Evolutionary conservation across 2,113 vertebrate species (phyloP).

Genomic region (Anolis carolinensis): DNA sequence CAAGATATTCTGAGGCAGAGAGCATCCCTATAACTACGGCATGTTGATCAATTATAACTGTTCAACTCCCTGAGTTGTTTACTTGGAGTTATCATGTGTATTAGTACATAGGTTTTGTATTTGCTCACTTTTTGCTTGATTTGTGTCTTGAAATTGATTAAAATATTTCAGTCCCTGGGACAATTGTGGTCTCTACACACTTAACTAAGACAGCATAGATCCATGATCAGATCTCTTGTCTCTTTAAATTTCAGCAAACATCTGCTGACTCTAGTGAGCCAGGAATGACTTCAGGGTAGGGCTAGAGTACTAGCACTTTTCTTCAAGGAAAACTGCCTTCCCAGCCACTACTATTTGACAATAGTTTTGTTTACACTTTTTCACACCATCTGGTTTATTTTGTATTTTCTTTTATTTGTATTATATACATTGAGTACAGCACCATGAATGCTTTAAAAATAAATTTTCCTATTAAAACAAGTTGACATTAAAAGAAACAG

Average conservation of each 20-base stretch:
- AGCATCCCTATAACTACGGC: background rate
- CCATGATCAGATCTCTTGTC: background rate
- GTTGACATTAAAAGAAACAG: no score
- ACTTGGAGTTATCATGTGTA: background rate
- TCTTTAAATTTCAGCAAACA: background rate
- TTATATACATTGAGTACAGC: no score
- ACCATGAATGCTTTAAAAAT: no score
- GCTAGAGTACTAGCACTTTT: background rate
- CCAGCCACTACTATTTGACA: no score
- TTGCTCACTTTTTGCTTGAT: background rate
- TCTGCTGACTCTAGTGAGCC: background rate
- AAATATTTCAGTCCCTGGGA: background rate
- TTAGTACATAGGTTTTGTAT: background rate
- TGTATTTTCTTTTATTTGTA: no score
- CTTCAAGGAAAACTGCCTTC: background rate
- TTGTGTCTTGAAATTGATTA: no score
- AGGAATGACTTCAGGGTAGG: background rate
- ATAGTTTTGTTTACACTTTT: no score
- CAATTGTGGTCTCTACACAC: background rate
- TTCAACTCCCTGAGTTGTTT: background rate
- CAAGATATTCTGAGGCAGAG: background rate
- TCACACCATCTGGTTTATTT: no score
- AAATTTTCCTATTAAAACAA: no score
- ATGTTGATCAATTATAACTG: background rate
- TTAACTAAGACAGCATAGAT: background rate